A percentile compares a stretch with the other conserved stretches of the same genome.
Conservation (phyloP, 2,113 vertebrate species). For the Anarhynchus alexandrinus region DNA sequence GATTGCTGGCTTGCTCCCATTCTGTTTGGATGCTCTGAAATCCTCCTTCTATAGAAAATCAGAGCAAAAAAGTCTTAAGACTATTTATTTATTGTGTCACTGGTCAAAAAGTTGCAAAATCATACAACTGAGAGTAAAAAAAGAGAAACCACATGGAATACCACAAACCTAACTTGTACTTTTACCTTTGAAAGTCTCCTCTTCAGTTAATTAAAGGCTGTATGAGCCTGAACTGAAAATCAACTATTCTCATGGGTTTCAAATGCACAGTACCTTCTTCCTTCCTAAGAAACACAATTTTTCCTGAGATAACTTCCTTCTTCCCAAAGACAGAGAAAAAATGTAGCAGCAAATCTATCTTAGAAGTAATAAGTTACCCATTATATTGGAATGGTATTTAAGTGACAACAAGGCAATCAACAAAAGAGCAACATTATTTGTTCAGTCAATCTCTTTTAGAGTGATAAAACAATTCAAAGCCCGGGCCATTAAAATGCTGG, state of each 20-base stretch:
- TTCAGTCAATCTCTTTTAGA: conserved; percentile 42
- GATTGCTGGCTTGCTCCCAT: not conserved
- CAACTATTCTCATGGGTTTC: not conserved
- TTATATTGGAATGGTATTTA: conserved; percentile 35
- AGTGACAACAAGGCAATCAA: conserved; percentile 40
- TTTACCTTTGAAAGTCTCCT: not conserved
- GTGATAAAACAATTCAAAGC: conserved; percentile 41
- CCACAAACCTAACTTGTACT: not conserved
- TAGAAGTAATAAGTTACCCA: conserved; percentile 4
- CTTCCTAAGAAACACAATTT: not conserved
- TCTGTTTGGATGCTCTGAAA: not conserved
- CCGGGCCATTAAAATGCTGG: conserved; percentile 23
- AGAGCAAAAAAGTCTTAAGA: not conserved
- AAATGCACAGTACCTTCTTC: not conserved
- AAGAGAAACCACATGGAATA: not conserved
- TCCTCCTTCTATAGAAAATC: not conserved
- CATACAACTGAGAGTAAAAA: not conserved
- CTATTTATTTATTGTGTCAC: not conserved
- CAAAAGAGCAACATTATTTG: conserved; percentile 42
- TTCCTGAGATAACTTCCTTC: not conserved
- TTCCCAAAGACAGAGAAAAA: not conserved
- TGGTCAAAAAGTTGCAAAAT: not conserved
- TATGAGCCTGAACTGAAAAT: not conserved
- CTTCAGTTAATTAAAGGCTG: conserved; percentile 1
- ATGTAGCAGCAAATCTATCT: not conserved